These are phyloP conservation scores for Turritopsis rubra DNA, from an alignment of 30 jellyfish, hydroid and myxozoan species.

Conservation along the genomic window DNA sequence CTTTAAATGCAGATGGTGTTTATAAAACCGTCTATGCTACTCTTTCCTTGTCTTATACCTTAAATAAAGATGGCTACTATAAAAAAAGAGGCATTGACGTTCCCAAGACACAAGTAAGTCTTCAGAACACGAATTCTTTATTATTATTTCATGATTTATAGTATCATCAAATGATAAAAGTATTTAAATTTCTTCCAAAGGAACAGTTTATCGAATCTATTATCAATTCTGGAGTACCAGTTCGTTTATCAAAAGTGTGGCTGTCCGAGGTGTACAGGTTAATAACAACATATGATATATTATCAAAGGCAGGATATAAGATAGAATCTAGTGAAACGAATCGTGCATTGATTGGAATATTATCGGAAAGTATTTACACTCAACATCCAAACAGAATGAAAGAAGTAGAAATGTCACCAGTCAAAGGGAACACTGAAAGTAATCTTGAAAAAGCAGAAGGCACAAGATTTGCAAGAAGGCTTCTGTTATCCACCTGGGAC, in stretches of 20 bases:
- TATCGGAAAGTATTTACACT: constrained; percentile 65
- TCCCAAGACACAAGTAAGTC: constrained; percentile 63
- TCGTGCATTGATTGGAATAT: constrained; percentile 71
- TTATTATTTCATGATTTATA: background rate
- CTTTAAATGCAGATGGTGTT: constrained; percentile 89
- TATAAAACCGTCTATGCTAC: constrained; percentile 81
- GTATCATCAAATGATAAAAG: background rate
- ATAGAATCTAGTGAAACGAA: constrained; percentile 74
- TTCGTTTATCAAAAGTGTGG: constrained; percentile 83
- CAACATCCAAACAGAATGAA: constrained; percentile 35
- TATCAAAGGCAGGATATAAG: constrained; percentile 87
- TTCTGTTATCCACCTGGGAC: constrained; percentile 90
- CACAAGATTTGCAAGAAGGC: constrained; percentile 65
- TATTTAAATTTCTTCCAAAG: constrained; percentile 27
- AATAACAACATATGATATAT: constrained; percentile 85
- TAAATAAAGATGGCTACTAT: constrained; percentile 62
- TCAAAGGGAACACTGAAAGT: constrained; percentile 24
- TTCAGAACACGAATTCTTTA: background rate
- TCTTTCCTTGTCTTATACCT: constrained; percentile 46
- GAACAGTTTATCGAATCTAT: constrained; percentile 62
- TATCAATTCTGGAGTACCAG: constrained; percentile 55
- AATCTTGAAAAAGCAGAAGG: constrained; percentile 80
- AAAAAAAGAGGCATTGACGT: constrained; percentile 33
- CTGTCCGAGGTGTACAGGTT: constrained; percentile 85
- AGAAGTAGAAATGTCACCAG: constrained; percentile 31